Evolutionary conservation across 2,113 vertebrate genomes (phyloP).

Genomic region (Pandion haliaetus): DNA sequence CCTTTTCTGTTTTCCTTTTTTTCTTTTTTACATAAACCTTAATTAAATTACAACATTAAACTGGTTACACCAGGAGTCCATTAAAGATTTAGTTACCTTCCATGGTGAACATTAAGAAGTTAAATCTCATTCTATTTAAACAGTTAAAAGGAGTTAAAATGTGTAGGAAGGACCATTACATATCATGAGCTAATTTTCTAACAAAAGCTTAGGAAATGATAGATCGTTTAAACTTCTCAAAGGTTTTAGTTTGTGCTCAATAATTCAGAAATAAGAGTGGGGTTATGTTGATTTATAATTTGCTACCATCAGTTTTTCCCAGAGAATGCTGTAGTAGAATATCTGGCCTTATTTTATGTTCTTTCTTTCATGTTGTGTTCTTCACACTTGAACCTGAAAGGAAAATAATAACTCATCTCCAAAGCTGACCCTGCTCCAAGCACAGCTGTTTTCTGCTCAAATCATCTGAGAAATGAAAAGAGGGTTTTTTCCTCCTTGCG

Average conservation of each 20-base stretch:
- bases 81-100: conserved; percentile 75
- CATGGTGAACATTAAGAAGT: conserved; percentile 65
- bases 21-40: background rate
- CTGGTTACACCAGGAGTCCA: conserved; percentile 13
- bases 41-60: conserved; percentile 64
- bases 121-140: conserved; percentile 72
- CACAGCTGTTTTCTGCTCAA: background rate
- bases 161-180: conserved; percentile 57
- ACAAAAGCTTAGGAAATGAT: conserved; percentile 48
- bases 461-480: background rate
- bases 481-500: background rate
- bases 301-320: background rate
- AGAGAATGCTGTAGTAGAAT: background rate
- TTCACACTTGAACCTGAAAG: background rate
- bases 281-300: conserved; percentile 61
- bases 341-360: background rate
- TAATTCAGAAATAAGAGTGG: conserved; percentile 52
- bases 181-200: conserved; percentile 58
- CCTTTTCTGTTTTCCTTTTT: background rate
- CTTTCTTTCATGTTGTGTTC: background rate
- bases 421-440: background rate
- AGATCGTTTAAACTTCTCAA: conserved; percentile 56
- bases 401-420: background rate
- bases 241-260: conserved; percentile 55
- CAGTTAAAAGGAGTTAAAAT: conserved; percentile 69